Conservation (phyloP, 2,797 vertebrate species). For the Uromys caudimaculatus region DNA sequence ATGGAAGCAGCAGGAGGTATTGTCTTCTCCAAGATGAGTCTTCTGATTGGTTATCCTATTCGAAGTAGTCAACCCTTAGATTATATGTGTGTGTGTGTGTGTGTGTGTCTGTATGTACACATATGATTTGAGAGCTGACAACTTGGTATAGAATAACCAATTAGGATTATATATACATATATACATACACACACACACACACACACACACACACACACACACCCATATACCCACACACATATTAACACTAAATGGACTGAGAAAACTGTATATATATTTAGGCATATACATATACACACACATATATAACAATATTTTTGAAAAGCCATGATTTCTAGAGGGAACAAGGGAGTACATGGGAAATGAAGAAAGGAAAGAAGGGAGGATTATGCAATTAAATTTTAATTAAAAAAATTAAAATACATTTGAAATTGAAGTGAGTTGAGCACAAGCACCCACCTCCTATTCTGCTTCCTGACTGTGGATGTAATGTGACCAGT, state of each 20-base stretch:
- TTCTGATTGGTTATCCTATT: background rate
- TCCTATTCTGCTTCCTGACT: background rate
- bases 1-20: background rate
- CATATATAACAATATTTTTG: background rate
- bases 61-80: background rate
- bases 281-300: background rate
- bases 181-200: background rate
- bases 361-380: background rate
- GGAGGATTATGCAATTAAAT: background rate
- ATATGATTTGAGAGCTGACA: background rate
- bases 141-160: background rate
- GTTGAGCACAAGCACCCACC: background rate
- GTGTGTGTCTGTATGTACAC: background rate
- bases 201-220: background rate
- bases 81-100: background rate
- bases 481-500: background rate
- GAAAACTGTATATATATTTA: background rate
- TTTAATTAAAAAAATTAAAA: background rate
- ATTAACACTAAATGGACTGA: background rate
- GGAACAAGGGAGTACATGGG: background rate
- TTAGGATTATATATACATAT: background rate
- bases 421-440: background rate
- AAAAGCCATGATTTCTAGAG: background rate
- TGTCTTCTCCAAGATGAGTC: background rate
- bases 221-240: background rate